Evolutionary conservation across 2,797 vertebrate species (phyloP).

Genomic region (Apogon talboti): DNA sequence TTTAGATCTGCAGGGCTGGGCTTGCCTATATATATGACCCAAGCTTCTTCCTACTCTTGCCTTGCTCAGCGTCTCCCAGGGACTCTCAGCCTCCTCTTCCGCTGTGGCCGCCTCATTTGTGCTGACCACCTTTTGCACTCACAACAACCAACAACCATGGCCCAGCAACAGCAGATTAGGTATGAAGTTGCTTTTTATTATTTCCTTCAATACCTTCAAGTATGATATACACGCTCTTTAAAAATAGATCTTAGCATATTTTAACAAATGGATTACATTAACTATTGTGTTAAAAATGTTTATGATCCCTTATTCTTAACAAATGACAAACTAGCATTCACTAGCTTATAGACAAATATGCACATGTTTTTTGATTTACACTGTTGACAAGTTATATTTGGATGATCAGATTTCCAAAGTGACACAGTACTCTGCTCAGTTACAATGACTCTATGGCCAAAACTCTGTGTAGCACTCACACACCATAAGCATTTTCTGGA

Average conservation of each 20-base stretch:
- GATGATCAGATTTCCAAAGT: constrained; percentile 20
- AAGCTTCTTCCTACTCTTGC: constrained; percentile 46
- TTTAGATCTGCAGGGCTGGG: constrained; percentile 42
- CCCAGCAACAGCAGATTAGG: constrained; percentile 78
- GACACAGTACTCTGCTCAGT: too few relatives aligned
- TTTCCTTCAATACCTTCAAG: not conserved
- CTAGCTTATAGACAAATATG: not conserved
- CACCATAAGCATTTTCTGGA: too few relatives aligned
- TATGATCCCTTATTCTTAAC: not conserved
- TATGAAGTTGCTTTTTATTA: constrained; percentile 39
- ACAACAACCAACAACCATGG: constrained; percentile 67
- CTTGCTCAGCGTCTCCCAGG: constrained; percentile 72
- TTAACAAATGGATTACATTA: not conserved
- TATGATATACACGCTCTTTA: not conserved
- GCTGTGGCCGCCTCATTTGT: constrained; percentile 40
- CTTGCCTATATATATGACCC: constrained; percentile 70
- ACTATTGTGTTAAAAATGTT: not conserved
- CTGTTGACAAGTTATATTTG: constrained; percentile 56
- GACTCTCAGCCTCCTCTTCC: constrained; percentile 67
- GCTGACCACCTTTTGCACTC: constrained; percentile 39
- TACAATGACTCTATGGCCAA: constrained; percentile 3
- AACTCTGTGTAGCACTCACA: too few relatives aligned
- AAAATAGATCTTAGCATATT: not conserved
- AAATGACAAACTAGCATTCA: not conserved
- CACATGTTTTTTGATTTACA: constrained; percentile 28